These are phyloP conservation scores for Aythya baeri DNA, from an alignment of 2,113 vertebrate species.

Conservation along the genomic window DNA sequence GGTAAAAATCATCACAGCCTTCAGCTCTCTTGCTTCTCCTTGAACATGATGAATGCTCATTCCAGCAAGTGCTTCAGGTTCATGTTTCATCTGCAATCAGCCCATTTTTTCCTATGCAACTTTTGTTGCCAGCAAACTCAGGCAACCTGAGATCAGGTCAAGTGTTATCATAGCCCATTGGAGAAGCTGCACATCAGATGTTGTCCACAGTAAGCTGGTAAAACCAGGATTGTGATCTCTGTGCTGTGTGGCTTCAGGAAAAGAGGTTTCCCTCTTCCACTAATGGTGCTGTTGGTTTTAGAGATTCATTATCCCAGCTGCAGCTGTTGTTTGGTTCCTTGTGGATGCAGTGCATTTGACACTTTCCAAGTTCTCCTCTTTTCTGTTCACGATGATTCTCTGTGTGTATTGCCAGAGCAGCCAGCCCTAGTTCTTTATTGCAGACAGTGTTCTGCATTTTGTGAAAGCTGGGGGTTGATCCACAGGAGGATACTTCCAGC, in stretches of 20 bases:
- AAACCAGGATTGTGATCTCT: fast-evolving
- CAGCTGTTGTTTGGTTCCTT: neutral
- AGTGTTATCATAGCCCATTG: neutral
- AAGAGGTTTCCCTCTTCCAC: neutral
- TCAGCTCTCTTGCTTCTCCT: neutral
- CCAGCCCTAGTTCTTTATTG: neutral
- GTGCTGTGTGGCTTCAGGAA: neutral
- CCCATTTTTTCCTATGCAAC: neutral
- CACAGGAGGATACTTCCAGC: neutral
- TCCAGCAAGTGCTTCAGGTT: neutral
- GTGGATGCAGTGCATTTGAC: neutral
- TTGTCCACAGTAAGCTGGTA: neutral
- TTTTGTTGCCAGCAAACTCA: neutral
- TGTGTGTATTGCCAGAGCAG: neutral
- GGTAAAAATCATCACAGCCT: neutral
- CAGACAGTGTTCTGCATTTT: neutral
- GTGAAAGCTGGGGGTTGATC: neutral
- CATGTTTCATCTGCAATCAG: neutral
- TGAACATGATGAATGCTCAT: neutral
- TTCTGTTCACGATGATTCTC: neutral
- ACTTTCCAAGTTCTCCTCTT: neutral
- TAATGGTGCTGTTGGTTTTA: neutral
- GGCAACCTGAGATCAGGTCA: neutral
- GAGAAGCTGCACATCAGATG: neutral
- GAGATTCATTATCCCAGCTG: neutral